Evolutionary conservation across 2,113 vertebrate species (phyloP).

Genomic region (Drymodes brunneopygia): DNA sequence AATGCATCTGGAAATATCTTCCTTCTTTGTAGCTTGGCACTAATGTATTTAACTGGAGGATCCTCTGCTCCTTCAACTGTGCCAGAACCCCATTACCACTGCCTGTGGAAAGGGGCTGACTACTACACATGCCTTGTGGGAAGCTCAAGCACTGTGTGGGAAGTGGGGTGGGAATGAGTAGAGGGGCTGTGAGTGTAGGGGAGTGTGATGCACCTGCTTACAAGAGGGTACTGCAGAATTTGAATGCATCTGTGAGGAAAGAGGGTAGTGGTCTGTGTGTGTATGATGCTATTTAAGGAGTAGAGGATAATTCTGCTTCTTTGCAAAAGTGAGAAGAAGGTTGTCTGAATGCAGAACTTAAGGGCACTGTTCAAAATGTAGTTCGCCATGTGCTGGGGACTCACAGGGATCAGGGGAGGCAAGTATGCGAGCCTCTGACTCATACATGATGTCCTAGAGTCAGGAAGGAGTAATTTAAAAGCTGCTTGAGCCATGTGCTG

Average conservation of each 20-base stretch:
- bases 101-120: background rate
- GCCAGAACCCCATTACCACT: background rate
- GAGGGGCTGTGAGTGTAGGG: background rate
- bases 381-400: background rate
- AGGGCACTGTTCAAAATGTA: background rate
- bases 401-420: background rate
- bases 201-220: background rate
- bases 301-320: background rate
- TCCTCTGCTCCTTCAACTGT: background rate
- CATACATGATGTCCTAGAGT: background rate
- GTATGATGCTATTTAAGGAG: background rate
- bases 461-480: constrained; percentile 6
- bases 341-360: background rate
- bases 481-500: background rate
- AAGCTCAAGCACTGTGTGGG: background rate
- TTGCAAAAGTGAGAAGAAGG: background rate
- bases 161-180: background rate
- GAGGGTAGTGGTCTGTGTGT: background rate
- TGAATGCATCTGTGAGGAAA: background rate
- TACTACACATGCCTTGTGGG: background rate
- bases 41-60: background rate
- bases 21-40: background rate
- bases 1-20: background rate
- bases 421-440: background rate
- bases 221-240: background rate